phyloP scores from a whole-genome alignment of 2,797 vertebrate species.

The Jordanella pulchra region DNA sequence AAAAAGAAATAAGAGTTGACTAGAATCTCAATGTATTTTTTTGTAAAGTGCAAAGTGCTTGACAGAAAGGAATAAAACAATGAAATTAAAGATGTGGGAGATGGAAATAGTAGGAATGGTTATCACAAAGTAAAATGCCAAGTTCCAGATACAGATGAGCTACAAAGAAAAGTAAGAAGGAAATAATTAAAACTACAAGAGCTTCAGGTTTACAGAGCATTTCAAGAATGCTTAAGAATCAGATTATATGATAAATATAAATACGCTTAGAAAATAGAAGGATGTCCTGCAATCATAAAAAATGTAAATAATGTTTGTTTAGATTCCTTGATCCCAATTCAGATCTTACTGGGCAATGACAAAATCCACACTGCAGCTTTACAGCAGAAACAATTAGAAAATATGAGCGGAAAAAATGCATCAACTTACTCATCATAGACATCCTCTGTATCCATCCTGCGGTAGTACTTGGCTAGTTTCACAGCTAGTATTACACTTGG shows the following conservation, averaged over 20 bases:
- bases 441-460: conserved; percentile 97
- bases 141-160: conserved; percentile 94
- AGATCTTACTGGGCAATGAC: background rate
- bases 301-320: background rate
- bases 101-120: conserved; percentile 90
- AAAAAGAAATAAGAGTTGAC: conserved; percentile 35
- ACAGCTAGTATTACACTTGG: conserved; percentile 92
- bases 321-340: background rate
- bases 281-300: conserved; percentile 41
- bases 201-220: background rate
- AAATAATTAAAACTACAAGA: conserved; percentile 26
- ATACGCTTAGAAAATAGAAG: conserved; percentile 12
- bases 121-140: conserved; percentile 99
- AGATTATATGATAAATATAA: background rate
- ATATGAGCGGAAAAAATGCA: background rate
- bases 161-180: conserved; percentile 70
- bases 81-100: conserved; percentile 51
- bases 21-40: conserved; percentile 46
- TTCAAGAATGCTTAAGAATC: background rate
- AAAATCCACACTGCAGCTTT: background rate
- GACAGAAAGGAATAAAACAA: conserved; percentile 58
- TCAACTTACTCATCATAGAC: conserved; percentile 94
- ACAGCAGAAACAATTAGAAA: background rate
- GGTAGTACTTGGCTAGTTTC: conserved; percentile 94
- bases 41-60: conserved; percentile 83